Conservation (phyloP, 2,888 invertebrate genomes). For the Helicoverpa assulta region DNA sequence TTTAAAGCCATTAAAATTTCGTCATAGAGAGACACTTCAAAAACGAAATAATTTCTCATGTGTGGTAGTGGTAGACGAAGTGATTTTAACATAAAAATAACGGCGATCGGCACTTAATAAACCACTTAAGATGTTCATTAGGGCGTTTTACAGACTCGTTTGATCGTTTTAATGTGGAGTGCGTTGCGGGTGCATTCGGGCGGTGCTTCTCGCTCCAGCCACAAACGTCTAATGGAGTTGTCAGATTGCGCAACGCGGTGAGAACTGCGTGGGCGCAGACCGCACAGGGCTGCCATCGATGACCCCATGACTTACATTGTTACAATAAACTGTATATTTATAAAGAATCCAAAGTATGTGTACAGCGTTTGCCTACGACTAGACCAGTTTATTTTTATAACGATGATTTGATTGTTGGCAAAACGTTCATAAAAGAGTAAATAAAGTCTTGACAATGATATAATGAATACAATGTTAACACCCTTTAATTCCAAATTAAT, state of each 20-base stretch:
- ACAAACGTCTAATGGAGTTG: constrained; percentile 85
- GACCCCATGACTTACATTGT: constrained; percentile 49
- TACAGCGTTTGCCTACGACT: too few relatives aligned
- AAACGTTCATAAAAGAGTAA: too few relatives aligned
- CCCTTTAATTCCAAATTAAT: too few relatives aligned
- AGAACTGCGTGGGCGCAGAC: constrained; percentile 79
- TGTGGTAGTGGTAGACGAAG: constrained; percentile 71
- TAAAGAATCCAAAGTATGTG: not conserved
- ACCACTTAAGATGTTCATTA: constrained; percentile 89
- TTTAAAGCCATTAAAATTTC: constrained; percentile 61
- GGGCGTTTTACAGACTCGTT: constrained; percentile 81
- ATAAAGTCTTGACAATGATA: too few relatives aligned
- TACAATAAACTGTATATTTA: constrained; percentile 7
- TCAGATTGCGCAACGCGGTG: constrained; percentile 83
- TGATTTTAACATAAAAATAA: constrained; percentile 86
- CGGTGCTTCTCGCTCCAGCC: constrained; percentile 63
- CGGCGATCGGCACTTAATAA: constrained; percentile 87
- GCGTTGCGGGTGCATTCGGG: constrained; percentile 68
- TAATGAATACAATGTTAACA: too few relatives aligned
- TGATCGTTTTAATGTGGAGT: constrained; percentile 86
- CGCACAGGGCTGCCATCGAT: constrained; percentile 70
- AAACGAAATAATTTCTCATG: constrained; percentile 71
- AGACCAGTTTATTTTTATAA: too few relatives aligned
- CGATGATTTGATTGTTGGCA: constrained; percentile 8
- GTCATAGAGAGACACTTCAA: constrained; percentile 59